Evolutionary conservation across 2,888 invertebrate genomes (phyloP).

Genomic region (Watsonalla binaria): DNA sequence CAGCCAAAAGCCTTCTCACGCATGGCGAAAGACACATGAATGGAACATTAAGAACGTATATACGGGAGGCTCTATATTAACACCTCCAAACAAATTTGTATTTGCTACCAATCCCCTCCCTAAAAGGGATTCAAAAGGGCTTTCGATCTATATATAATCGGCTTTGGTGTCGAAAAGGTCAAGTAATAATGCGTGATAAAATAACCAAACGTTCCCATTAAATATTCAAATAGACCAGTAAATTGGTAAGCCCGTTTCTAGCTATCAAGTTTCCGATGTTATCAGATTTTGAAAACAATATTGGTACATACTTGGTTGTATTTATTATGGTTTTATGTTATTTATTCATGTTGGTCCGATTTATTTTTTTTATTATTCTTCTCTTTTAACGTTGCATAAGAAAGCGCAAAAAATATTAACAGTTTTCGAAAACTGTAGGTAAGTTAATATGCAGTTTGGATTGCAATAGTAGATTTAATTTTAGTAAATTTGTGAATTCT

Average conservation of each 20-base stretch:
- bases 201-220: not conserved
- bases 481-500: too few species aligned
- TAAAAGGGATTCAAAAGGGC: not conserved
- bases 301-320: too few species aligned
- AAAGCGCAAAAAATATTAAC: too few species aligned
- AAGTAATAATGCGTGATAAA: not conserved
- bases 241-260: not conserved
- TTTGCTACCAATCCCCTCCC: conserved; percentile 8
- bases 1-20: conserved; percentile 1
- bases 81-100: conserved; percentile 34
- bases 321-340: too few species aligned
- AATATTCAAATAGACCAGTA: not conserved
- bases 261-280: not conserved
- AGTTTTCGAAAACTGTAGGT: too few species aligned
- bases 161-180: not conserved
- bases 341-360: too few species aligned
- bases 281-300: not conserved
- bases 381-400: too few species aligned
- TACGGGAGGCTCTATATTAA: conserved; percentile 29
- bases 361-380: too few species aligned
- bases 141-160: not conserved
- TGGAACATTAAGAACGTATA: conserved; percentile 35
- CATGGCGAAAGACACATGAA: conserved; percentile 34
- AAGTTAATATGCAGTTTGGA: too few species aligned
- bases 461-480: too few species aligned